phyloP scores from a whole-genome alignment of 2,888 invertebrate species.

The Erebia palarica region DNA sequence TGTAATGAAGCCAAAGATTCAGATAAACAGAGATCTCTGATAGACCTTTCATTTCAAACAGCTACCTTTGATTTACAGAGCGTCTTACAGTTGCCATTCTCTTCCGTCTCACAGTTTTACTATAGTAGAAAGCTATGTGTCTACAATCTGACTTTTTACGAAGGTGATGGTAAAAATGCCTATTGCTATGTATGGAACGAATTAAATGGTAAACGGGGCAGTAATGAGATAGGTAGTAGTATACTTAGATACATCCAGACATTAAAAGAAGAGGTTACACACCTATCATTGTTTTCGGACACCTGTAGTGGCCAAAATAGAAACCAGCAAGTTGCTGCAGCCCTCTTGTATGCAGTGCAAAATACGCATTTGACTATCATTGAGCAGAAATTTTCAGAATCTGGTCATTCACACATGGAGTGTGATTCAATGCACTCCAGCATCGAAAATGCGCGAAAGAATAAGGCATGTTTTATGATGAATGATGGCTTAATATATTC shows the following conservation, averaged over 20 bases:
- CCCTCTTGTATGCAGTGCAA: no score
- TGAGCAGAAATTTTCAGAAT: no score
- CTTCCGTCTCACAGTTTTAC: background rate
- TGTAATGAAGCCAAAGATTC: no score
- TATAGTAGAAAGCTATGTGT: conserved; percentile 3
- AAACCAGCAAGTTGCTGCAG: no score
- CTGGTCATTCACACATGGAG: no score
- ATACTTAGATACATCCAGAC: conserved; percentile 4
- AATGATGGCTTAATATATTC: no score
- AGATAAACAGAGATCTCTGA: conserved; percentile 4
- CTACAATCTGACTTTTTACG: conserved; percentile 2
- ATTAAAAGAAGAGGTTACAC: background rate
- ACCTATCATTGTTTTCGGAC: no score
- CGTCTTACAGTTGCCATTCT: conserved; percentile 7
- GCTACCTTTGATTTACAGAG: conserved; percentile 7
- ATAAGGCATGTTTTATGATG: no score
- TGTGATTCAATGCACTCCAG: no score
- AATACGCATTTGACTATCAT: no score
- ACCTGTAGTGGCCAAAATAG: no score
- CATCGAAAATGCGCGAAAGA: no score
- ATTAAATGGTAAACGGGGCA: conserved; percentile 7
- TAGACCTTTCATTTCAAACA: conserved; percentile 3
- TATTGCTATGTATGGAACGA: conserved; percentile 6
- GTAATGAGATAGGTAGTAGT: conserved; percentile 6
- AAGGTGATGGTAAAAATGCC: conserved; percentile 6